Evolutionary conservation across 2,113 vertebrate species (phyloP), one percentile per base, ranked within the genome.

Genomic region (Oplegnathus fasciatus): DNA sequence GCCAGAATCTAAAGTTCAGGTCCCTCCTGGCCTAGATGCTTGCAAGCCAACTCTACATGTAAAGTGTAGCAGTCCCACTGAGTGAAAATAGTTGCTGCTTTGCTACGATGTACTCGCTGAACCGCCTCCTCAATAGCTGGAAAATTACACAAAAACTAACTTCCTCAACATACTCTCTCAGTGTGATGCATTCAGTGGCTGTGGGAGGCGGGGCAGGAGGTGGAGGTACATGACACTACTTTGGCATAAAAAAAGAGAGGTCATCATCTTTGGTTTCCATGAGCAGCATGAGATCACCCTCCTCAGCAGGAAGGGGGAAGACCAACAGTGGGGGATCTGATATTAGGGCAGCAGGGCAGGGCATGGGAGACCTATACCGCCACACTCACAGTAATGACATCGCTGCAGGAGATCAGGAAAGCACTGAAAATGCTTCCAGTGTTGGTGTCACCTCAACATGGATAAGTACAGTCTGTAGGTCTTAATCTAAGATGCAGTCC

Each of bases 371-470:
- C 65, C 67, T 0, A n/a, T n/a, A 37, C 48, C 6, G 54, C 3
- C 2, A 40, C 22, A n/a, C 64, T 71, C 72, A 62, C 50, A 71
- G 70, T 79, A 64, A 84, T 74, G 72, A 77, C 80, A 62, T 70
- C 22, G 61, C 5, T 66, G 54, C 78, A 82, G 78, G 81, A 70
- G 80, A 60, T 74, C 50, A 62, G 20, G 40, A 67, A 34, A 65
- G 46, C 66, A 77, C 67, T 66, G 67, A 26, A 86, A 85, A 77
- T 50, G 10, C 48, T 50, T 78, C 26, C 46, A 60, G 64, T 54
- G 66, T 54, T 55, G 52, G 68, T 67, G 57, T 67, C 67, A 70
- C 50, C 32, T 71, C 52, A 42, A 2, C 26, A 15, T 68, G 42
- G 40, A 67, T 46, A 58, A 61, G 42, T 9, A 62, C n/a, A 32